A percentile compares a stretch with the other conserved stretches of the same genome.
These are phyloP conservation scores for Chaitophorus viminalis DNA, from an alignment of 2,888 invertebrate genomes.

Conservation along the genomic window DNA sequence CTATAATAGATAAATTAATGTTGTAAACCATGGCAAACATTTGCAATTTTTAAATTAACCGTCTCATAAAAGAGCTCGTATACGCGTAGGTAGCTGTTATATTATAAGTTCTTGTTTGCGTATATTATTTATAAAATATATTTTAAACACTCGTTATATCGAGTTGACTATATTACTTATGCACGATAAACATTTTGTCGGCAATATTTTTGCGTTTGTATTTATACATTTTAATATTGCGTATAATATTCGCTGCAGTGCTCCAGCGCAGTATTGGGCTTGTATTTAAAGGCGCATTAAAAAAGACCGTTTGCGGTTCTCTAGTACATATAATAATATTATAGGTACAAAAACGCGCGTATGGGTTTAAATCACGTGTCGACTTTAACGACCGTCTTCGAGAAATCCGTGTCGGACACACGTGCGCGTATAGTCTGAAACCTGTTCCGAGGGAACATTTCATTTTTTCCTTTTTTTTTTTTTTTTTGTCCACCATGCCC, in stretches of 20 bases:
- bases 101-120: no score
- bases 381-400: conserved; percentile 58
- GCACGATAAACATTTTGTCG: background rate
- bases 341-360: background rate
- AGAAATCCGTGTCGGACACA: conserved; percentile 26
- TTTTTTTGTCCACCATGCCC: conserved; percentile 20
- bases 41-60: no score
- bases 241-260: no score
- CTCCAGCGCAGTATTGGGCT: no score
- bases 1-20: no score
- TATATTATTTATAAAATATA: no score
- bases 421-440: background rate
- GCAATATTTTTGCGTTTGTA: background rate
- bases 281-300: background rate
- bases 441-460: conserved; percentile 35
- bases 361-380: conserved; percentile 39
- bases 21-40: no score
- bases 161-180: no score
- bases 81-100: no score
- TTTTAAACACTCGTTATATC: no score
- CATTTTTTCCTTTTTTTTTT: background rate
- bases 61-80: no score
- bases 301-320: background rate
- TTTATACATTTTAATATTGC: no score
- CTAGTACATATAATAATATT: background rate